Base-by-base conservation (phyloP, 2,797 vertebrate genomes). In the Enteromius fasciolatus region DNA sequence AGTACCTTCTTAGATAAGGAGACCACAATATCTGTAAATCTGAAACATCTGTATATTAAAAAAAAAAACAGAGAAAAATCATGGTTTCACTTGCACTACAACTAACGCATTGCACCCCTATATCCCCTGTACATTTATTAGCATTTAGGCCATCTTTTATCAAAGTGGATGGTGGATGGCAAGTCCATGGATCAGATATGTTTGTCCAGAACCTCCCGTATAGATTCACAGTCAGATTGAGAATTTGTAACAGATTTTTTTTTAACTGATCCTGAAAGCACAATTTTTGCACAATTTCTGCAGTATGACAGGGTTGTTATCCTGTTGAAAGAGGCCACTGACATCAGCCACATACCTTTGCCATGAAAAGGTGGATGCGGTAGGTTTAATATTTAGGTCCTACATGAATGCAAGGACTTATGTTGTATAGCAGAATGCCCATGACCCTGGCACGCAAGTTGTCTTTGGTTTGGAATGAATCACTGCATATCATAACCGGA, bases 1-100 rank as follows among this genome's bases (percentile, higher is more conserved):
- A 73, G 25, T 64, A 81, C 79, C 79, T 46, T 25, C 2, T 50
- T 46, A 50, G 73, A 79, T 69, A 25, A 25, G 15, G 41, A 80
- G 79, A 81, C 36, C 28, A 48, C 25, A 61, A n/a, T 44, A 28
- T 70, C 12, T 75, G 50, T 80, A 48, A 61, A 44, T 59, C 23
- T 1, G 4, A 72, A 36, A 72, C 12, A 72, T 61, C 23, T 72
- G 11, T 44, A 69, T 33, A 25, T 5, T 10, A 41, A 41, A 41
- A 41, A 46, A 20, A 73, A 23, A 15, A 20, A 31, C 23, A 28
- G 5, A 31, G 3, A 70, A 11, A 61, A 4, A 46, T 9, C 17
- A 33, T 20, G 15, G n/a, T 41, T 39, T 68, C n/a, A 20, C 11
- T 66, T 46, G 23, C 39, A 12, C 9, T 64, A 28, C 11, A 61